Conservation (phyloP, 2,113 vertebrate genomes). For the Symphodus melops region DNA sequence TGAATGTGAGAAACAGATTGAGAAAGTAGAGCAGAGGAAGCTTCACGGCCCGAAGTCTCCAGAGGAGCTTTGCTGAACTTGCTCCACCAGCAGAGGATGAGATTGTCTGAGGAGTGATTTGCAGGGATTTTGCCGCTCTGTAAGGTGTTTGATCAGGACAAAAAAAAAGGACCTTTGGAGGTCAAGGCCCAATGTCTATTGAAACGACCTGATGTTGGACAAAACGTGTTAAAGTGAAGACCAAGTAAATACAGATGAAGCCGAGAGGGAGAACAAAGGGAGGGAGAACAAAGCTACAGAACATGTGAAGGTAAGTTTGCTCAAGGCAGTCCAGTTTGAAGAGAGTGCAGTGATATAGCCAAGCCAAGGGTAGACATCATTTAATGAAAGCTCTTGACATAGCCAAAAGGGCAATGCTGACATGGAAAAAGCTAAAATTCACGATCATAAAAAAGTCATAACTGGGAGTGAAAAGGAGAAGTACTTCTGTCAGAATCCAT, state of each 20-base stretch:
- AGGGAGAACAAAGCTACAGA: background rate
- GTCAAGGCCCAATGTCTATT: slow-evolving; percentile 6
- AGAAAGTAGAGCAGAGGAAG: slow-evolving; percentile 71
- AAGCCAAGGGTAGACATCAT: background rate
- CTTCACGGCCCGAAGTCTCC: slow-evolving; percentile 43
- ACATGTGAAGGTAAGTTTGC: slow-evolving; percentile 7
- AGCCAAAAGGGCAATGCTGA: slow-evolving; percentile 24
- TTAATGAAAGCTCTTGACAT: slow-evolving; percentile 24
- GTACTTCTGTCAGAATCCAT: slow-evolving; percentile 5
- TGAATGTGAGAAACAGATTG: slow-evolving; percentile 47
- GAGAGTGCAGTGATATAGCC: slow-evolving; percentile 13
- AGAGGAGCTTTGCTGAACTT: slow-evolving; percentile 52
- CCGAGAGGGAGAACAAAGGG: slow-evolving; percentile 2
- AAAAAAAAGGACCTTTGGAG: slow-evolving; percentile 31
- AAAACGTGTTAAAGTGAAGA: slow-evolving; percentile 7
- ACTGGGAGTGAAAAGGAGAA: slow-evolving; percentile 23
- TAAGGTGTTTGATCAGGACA: slow-evolving; percentile 34
- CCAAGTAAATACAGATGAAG: background rate
- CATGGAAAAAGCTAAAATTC: slow-evolving; percentile 20
- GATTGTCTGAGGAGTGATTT: slow-evolving; percentile 33
- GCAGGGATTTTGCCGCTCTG: slow-evolving; percentile 32
- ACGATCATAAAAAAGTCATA: slow-evolving; percentile 7
- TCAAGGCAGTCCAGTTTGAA: slow-evolving; percentile 10
- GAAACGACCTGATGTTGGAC: background rate
- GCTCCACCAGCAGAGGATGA: slow-evolving; percentile 20